These are phyloP conservation scores for Synanceia verrucosa DNA, from an alignment of 2,797 vertebrate genomes.

Conservation along the genomic window DNA sequence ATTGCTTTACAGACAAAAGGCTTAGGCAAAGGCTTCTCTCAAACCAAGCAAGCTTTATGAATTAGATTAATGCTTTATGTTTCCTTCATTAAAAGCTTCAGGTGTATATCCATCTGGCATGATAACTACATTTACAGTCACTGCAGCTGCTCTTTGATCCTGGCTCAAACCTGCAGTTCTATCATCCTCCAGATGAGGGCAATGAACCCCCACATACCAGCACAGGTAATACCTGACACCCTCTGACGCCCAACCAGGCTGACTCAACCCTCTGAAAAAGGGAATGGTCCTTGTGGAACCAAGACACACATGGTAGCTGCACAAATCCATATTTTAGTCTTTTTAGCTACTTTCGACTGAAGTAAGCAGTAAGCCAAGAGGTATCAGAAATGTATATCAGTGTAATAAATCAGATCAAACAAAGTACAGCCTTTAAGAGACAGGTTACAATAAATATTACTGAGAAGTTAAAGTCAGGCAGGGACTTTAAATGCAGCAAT, in stretches of 20 bases:
- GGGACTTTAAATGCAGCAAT: constrained; percentile 12
- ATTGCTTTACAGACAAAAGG: constrained; percentile 2
- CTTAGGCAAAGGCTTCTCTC: neutral
- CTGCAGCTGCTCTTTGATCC: constrained; percentile 3
- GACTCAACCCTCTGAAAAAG: constrained; percentile 57
- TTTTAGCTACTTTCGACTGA: constrained; percentile 23
- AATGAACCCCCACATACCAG: constrained; percentile 64
- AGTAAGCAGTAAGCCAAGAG: constrained; percentile 3
- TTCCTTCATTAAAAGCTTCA: constrained; percentile 33
- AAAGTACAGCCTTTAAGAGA: neutral
- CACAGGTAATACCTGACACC: constrained; percentile 71
- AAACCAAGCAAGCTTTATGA: constrained; percentile 12
- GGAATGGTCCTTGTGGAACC: constrained; percentile 89
- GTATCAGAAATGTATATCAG: neutral
- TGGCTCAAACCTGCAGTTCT: constrained; percentile 65
- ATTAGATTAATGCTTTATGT: neutral
- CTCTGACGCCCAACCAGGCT: constrained; percentile 34
- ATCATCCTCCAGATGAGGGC: constrained; percentile 74
- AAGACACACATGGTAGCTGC: constrained; percentile 87
- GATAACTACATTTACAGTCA: constrained; percentile 2
- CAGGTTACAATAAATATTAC: neutral
- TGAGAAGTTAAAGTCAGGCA: neutral
- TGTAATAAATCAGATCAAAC: constrained; percentile 1
- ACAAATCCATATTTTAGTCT: constrained; percentile 64
- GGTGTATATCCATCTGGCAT: constrained; percentile 4